phyloP scores from a whole-genome alignment of 2,113 vertebrate genomes.

The Carassius carassius region DNA sequence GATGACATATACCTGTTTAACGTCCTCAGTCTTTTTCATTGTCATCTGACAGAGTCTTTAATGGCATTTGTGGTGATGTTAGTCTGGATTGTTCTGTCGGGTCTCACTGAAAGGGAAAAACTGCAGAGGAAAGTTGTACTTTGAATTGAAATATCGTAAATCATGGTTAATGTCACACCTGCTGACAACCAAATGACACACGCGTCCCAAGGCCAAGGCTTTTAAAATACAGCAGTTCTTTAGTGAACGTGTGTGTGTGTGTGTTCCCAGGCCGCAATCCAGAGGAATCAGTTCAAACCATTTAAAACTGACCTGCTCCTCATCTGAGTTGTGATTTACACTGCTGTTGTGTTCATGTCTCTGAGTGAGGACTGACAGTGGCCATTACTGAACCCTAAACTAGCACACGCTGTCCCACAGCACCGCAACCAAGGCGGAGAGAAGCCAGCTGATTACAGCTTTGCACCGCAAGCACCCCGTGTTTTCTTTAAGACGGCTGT shows the following conservation, averaged over 20 bases:
- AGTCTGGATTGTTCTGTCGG: constrained; percentile 4
- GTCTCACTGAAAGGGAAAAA: background rate
- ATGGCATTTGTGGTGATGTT: background rate
- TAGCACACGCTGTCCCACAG: no score
- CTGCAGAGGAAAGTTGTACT: constrained; percentile 8
- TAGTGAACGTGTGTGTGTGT: constrained; percentile 2
- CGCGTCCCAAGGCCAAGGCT: background rate
- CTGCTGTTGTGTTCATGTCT: background rate
- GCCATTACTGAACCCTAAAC: constrained; percentile 33
- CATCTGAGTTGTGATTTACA: constrained; percentile 37
- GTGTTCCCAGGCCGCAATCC: constrained; percentile 4
- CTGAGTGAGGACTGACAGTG: constrained; percentile 6
- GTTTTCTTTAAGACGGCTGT: constrained; percentile 17
- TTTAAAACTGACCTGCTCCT: background rate
- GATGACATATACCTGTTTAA: background rate
- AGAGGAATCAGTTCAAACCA: background rate
- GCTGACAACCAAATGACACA: constrained; percentile 36
- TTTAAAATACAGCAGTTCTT: background rate
- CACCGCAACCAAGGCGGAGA: background rate
- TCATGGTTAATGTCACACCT: constrained; percentile 27
- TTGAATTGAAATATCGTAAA: constrained; percentile 21
- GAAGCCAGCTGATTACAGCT: constrained; percentile 39
- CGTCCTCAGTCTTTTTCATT: background rate
- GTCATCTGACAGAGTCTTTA: no score
- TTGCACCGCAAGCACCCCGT: background rate